phyloP scores from a whole-genome alignment of 1,140 invertebrate genomes.

The Bradynema listronoti region DNA sequence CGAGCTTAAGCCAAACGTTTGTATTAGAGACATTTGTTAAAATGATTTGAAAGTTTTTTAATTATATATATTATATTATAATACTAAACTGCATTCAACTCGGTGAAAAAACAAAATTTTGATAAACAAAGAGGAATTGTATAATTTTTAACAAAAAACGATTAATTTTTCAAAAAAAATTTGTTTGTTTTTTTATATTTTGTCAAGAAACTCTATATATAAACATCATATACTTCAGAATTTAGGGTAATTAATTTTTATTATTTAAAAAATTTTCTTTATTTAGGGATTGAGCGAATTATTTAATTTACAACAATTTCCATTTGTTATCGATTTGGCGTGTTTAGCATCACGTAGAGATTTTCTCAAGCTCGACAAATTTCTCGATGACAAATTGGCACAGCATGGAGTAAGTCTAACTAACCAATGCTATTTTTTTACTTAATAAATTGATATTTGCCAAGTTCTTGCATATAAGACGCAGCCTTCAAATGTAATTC shows the following conservation, averaged over 20 bases:
- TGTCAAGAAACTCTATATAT: no score
- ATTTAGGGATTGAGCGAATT: slow-evolving; percentile 72
- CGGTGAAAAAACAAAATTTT: not conserved
- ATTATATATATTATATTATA: no score
- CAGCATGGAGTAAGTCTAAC: slow-evolving; percentile 66
- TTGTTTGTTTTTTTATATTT: no score
- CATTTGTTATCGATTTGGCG: slow-evolving; percentile 93
- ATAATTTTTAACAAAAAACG: no score
- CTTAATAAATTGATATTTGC: no score
- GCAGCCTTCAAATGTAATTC: no score
- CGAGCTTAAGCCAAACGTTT: slow-evolving; percentile 65
- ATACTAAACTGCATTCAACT: no score
- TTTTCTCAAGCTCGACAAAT: slow-evolving; percentile 95
- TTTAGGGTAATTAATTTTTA: not conserved
- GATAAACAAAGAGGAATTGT: not conserved
- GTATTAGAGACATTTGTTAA: no score
- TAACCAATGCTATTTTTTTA: not conserved
- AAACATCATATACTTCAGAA: no score
- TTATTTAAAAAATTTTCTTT: slow-evolving; percentile 7
- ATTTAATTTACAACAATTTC: slow-evolving; percentile 83
- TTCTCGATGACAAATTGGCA: slow-evolving; percentile 89
- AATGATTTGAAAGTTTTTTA: no score
- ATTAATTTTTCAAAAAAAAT: no score
- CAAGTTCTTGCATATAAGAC: no score
- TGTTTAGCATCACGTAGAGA: slow-evolving; percentile 89